Evolutionary conservation across 1,140 invertebrate species (phyloP), one percentile per base, ranked within the genome.

Genomic region (Asobara japonica): DNA sequence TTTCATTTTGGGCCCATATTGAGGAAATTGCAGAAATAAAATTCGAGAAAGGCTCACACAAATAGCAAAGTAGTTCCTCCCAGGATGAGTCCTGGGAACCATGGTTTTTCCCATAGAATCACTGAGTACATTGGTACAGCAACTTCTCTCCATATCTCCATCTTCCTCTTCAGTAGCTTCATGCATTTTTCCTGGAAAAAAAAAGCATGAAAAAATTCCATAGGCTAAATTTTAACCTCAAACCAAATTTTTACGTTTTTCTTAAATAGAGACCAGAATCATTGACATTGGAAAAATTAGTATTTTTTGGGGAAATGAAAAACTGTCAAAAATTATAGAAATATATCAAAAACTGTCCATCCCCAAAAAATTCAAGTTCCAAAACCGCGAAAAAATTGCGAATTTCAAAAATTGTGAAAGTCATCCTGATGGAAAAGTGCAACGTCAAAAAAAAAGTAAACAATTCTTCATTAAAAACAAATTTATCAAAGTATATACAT

Each of bases 91-190:
- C 90, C 92, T 69, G 94, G 93, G 84, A 95, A 91, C 90, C 93
- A 95, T 67, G 92, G 89, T 77, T 94, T 92, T 77, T 96, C 94
- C 95, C 95, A 97, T 38, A 92, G 86, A 2, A 97, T 83, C n/a
- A 96, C 82, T 0, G 92, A 93, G 82, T 94, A 91, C 2, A 93
- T 74, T 10, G 90, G 90, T 45, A 96, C 80, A 66, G 96, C 87
- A 10, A 94, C 88, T 87, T 95, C 93, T 62, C 94, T 90, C 92
- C 94, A 96, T n/a, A 92, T 90, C 83, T 96, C 94, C 78, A 96
- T 84, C 75, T 91, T 89, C 72, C 92, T 89, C 79, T 94, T 95
- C 18, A 96, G 81, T 77, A 91, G 91, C 77, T 92, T 92, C 65
- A 93, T 90, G 76, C 91, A 89, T 71, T 91, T 90, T 73, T 92